Base-by-base conservation (phyloP, 2,797 vertebrate genomes). In the Sebastes itinus region DNA sequence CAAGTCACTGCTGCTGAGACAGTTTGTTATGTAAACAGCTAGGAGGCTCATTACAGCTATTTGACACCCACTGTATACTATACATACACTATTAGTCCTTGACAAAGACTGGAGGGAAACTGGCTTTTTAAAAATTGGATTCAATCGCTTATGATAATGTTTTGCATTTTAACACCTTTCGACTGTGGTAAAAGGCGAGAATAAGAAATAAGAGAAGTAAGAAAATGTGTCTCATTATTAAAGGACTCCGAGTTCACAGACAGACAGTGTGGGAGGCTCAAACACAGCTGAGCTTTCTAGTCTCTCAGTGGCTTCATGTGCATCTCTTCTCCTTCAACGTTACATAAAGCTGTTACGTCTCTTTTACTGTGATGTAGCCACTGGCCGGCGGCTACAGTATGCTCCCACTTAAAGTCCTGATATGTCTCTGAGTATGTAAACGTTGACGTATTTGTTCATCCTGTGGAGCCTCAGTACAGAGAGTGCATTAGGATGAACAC, bases 321-420 rank as follows among this genome's bases (percentile, higher is more conserved):
- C 59, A 67, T 89, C 73, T 81, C 59, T 65, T 83, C 60, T 81
- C 72, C 67, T 75, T 81, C 68, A 63, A 10, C 22, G 83, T 92
- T 92, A 92, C 86, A 89, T 93, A 92, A 94, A 91, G 85, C 90
- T 80, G 71, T 90, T 89, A 82, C 67, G 69, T 87, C 64, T 83
- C 80, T 84, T 77, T 82, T 23, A 62, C 66, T 72, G 72, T 85
- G 73, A 83, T 81, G 81, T n/a, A 79, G 80, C 62, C 52, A 33
- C 68, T 77, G 64, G 81, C 93, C 88, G 65, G 84, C 59, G 88
- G 93, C 90, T 73, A 78, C 76, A 74, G 58, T 23, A 63, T 77
- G 75, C 71, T 74, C 67, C 80, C 80, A 87, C 86, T 92, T 90
- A 82, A 71, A 77, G 73, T 65, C 60, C 73, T 73, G 90, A 83